Base-by-base conservation (phyloP, 2,113 vertebrate genomes). In the Steatornis caripensis region DNA sequence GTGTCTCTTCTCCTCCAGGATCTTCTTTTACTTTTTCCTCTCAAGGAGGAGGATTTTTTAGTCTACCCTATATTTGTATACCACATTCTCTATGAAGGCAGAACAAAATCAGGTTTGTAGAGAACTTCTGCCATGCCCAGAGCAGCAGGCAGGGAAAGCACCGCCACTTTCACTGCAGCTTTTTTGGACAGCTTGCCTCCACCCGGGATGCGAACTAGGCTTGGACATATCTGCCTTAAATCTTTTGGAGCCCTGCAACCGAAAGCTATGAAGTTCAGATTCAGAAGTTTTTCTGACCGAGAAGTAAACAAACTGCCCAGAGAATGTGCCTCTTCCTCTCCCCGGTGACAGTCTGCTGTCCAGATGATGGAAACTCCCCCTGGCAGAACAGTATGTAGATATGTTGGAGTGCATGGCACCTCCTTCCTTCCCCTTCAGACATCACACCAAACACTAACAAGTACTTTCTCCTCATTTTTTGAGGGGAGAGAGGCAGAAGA, bases 351-450 rank as follows among this genome's bases (percentile, higher is more conserved):
- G 17, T 22, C 7, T 45, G 21, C 37, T 37, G 29, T 8, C 16
- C 30, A 27, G 36, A 15, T 1, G 10, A 76, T 7, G 20, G 23
- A 41, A 45, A 18, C 7, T 2, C 37, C 24, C 45, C 26, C 22
- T 0, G 1, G 12, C 58, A 46, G 6, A 41, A 8, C 0, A 1
- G 7, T 37, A 49, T 2, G 7, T 0, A 20, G n/a, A 1, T 4
- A 37, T 3, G 1, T 0, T 1, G 10, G 4, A 77, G 12, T 0
- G 3, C 0, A 0, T 68, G 41, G 21, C 14, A 74, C 16, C 32
- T 16, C 45, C 39, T 36, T 68, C 65, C 23, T 70, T n/a, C 24
- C 43, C 23, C 46, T 75, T 54, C 27, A 54, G 18, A 20, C 21
- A 48, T 21, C 36, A 37, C 34, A 60, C 49, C 4, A 12, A 65